These are phyloP conservation scores for Tiphia femorata DNA, from an alignment of 2,888 invertebrate species.

Conservation along the genomic window DNA sequence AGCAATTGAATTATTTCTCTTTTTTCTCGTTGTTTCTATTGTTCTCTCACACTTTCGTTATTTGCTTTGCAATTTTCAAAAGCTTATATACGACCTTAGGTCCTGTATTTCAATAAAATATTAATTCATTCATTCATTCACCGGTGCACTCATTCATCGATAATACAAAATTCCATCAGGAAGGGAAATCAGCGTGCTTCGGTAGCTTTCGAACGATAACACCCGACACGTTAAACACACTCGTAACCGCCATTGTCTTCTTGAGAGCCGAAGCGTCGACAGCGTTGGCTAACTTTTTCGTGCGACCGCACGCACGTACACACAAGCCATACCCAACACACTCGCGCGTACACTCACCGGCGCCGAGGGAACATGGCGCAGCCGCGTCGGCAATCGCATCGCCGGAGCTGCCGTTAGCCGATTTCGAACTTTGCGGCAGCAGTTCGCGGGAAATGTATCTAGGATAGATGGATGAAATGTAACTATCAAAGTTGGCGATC, in stretches of 20 bases:
- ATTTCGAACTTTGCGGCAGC: constrained; percentile 44
- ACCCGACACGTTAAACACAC: constrained; percentile 18
- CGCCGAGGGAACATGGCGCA: constrained; percentile 1
- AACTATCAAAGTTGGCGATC: constrained; percentile 68
- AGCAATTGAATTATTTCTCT: constrained; percentile 5
- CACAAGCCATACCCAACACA: background rate
- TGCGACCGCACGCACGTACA: constrained; percentile 4
- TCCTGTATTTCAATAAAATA: too few relatives aligned
- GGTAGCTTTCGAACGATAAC: constrained; percentile 27
- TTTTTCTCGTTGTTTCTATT: too few relatives aligned
- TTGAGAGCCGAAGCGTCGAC: constrained; percentile 12
- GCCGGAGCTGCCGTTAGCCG: constrained; percentile 36
- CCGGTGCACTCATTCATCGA: too few relatives aligned
- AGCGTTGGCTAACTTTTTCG: constrained; percentile 44
- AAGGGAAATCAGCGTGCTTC: constrained; percentile 8
- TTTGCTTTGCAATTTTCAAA: too few relatives aligned
- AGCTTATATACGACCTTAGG: too few relatives aligned
- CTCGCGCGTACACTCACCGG: background rate
- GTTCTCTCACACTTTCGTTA: too few relatives aligned
- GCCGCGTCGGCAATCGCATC: constrained; percentile 25
- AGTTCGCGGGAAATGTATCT: constrained; percentile 51
- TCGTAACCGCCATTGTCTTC: constrained; percentile 36
- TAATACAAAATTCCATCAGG: constrained; percentile 27
- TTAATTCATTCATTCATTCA: too few relatives aligned
- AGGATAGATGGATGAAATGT: constrained; percentile 63